A percentile compares a stretch with the other conserved stretches of the same genome.
Evolutionary conservation across 2,888 invertebrate genomes (phyloP).

Genomic region (Pristionchus arcanus): DNA sequence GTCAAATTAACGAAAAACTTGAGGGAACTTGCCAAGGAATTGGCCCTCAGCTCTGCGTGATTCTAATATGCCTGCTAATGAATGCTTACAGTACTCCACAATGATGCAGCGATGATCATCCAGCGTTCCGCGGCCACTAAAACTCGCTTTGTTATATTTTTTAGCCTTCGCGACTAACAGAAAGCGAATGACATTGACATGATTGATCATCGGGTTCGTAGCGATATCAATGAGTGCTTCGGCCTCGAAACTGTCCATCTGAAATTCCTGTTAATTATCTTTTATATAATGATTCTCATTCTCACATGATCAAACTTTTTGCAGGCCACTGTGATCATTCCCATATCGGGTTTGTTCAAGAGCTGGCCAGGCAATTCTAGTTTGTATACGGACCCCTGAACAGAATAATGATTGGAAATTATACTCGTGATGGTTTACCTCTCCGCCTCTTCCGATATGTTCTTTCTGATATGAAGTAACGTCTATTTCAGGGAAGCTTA

Average conservation of each 20-base stretch:
- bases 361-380: background rate
- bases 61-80: background rate
- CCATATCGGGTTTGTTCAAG: background rate
- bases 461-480: background rate
- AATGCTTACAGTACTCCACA: background rate
- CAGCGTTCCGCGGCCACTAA: background rate
- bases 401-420: background rate
- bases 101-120: background rate
- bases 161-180: background rate
- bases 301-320: background rate
- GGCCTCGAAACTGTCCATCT: background rate
- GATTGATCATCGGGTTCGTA: background rate
- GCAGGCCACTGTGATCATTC: background rate
- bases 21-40: background rate
- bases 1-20: background rate
- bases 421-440: background rate
- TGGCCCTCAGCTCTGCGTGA: background rate
- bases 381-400: background rate
- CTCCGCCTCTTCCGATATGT: background rate
- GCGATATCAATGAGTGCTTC: background rate
- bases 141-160: background rate
- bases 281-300: background rate
- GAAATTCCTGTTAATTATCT: too few species aligned
- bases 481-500: background rate
- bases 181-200: background rate